A percentile compares a stretch with the other conserved stretches of the same genome.
Conservation (phyloP, 2,888 invertebrate species). For the Caenorhabditis drosophilae region DNA sequence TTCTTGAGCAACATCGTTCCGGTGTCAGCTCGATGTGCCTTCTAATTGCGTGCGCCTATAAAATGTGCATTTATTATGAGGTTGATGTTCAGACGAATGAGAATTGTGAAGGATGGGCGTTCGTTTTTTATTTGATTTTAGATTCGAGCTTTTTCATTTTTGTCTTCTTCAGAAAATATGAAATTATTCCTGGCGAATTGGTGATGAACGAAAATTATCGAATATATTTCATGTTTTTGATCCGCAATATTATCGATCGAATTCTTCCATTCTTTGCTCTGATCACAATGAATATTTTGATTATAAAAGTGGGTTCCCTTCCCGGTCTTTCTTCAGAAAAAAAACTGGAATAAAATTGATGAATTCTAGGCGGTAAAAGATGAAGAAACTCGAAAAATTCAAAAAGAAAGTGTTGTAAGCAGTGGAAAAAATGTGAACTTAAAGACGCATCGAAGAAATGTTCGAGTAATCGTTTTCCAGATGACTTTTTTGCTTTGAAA, state of each 20-base stretch:
- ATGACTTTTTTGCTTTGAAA: neutral
- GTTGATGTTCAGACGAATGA: conserved; percentile 51
- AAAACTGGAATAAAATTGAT: neutral
- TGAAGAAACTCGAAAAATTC: conserved; percentile 29
- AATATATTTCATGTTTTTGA: conserved; percentile 67
- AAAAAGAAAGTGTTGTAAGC: conserved; percentile 29
- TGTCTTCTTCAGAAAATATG: conserved; percentile 43
- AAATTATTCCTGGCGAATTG: conserved; percentile 42
- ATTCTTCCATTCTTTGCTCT: conserved; percentile 64
- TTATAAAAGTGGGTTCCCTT: conserved; percentile 42
- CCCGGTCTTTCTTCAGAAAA: neutral
- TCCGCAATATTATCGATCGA: conserved; percentile 61
- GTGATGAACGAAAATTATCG: conserved; percentile 35
- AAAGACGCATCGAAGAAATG: conserved; percentile 34
- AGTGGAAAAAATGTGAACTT: conserved; percentile 23
- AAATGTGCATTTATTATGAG: conserved; percentile 64
- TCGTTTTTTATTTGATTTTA: conserved; percentile 9
- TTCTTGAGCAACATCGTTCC: conserved; percentile 60
- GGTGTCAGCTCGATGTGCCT: conserved; percentile 54
- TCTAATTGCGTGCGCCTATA: conserved; percentile 60
- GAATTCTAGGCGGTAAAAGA: conserved; percentile 23
- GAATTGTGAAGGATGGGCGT: conserved; percentile 48
- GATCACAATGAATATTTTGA: conserved; percentile 63
- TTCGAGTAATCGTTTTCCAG: conserved; percentile 4
- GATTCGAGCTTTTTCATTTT: neutral